Percentiles rank a stretch among this genome's conserved stretches.
These are phyloP conservation scores for Gymnothorax javanicus DNA, from an alignment of 2,797 vertebrate species.

Conservation along the genomic window DNA sequence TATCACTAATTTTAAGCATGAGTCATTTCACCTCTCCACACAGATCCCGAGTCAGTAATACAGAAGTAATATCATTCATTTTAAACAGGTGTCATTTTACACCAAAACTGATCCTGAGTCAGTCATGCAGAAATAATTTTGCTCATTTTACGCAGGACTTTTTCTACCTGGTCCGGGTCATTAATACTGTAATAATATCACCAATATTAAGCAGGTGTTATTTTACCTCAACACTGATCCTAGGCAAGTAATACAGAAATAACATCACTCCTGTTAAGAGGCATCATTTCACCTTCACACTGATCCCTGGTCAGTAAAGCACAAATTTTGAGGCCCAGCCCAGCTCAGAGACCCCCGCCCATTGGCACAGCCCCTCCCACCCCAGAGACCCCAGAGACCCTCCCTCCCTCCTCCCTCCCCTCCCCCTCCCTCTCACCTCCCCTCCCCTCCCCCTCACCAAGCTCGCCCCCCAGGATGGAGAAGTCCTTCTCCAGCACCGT, in stretches of 20 bases:
- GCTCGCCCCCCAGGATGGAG: constrained; percentile 80
- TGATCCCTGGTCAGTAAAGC: too few relatives aligned
- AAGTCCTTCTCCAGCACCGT: constrained; percentile 84
- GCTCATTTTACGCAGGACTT: too few relatives aligned
- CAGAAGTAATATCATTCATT: neutral
- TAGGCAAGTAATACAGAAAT: neutral
- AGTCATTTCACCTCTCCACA: neutral
- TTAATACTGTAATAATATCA: neutral
- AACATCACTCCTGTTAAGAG: too few relatives aligned
- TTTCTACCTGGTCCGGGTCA: too few relatives aligned
- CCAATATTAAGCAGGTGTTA: neutral
- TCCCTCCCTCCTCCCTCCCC: neutral
- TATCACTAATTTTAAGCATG: neutral
- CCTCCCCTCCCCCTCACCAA: constrained; percentile 79
- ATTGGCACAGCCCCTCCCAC: too few relatives aligned
- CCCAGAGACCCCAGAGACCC: neutral
- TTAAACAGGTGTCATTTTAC: neutral
- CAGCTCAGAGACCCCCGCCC: neutral
- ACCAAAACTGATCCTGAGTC: neutral
- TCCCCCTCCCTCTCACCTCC: too few relatives aligned
- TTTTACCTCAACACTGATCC: neutral
- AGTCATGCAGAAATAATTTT: too few relatives aligned
- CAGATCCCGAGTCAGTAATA: neutral
- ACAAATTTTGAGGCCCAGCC: neutral
- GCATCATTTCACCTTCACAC: too few relatives aligned